Base-by-base conservation (phyloP, 2,888 invertebrate genomes). In the Mimumesa dahlbomi region DNA sequence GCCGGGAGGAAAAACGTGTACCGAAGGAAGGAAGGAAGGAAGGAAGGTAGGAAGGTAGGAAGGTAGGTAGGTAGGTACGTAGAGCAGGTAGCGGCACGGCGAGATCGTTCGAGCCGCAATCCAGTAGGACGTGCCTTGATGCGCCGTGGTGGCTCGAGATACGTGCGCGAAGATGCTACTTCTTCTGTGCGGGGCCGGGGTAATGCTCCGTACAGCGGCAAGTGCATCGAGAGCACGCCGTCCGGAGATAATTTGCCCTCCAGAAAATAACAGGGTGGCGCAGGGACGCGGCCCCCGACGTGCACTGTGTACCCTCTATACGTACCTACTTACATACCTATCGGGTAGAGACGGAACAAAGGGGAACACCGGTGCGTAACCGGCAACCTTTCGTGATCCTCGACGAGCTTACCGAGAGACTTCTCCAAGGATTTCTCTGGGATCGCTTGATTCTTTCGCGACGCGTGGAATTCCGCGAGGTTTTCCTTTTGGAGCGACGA, bases 61-160 rank as follows among this genome's bases (percentile, higher is more conserved):
- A 18, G 43, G 16, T 18, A 43, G 4, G 29, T 14, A 46, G 2
- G 29, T 13, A 9, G 2, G 18, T 63, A 70, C 71, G 80, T 79
- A 76, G 72, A 79, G 81, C 81, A 79, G 84, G 84, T 85, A 84
- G 84, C 79, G 57, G 71, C 48, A 68, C 65, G 69, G 73, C 61
- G 73, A 77, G 79, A 84, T 84, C 77, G 80, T 82, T 85, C 78
- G 81, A 83, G 84, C 86, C 86, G 86, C 87, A 87, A 88, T 88
- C 83, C 87, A 82, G 87, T 87, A 88, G 88, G 88, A 88, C 88
- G 88, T 88, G 87, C 85, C 84, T 87, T 87, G 88, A 88, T 87
- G 86, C 83, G 84, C 84, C 86, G 82, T 87, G 87, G 84, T 87
- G 84, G 87, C 79, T 87, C 82, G 81, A 85, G 86, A 87, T 87